A percentile compares a stretch with the other conserved stretches of the same genome.
Evolutionary conservation across 2,888 invertebrate species (phyloP).

Genomic region (Drosophila histrio): DNA sequence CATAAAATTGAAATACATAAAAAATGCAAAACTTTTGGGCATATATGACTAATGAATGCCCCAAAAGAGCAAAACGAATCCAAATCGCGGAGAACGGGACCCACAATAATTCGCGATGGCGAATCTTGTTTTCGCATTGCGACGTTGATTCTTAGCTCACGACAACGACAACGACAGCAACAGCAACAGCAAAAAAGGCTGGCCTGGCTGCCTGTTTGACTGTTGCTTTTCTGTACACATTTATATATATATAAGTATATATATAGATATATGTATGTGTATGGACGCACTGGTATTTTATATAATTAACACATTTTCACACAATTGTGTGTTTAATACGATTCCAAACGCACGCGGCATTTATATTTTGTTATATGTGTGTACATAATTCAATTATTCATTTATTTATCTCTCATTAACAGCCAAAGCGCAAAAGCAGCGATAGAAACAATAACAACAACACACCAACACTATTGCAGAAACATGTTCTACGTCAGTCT

Average conservation of each 20-base stretch:
- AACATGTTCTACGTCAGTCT: slow-evolving; percentile 71
- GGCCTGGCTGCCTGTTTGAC: slow-evolving; percentile 36
- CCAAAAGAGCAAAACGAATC: slow-evolving; percentile 31
- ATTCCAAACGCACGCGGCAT: slow-evolving; percentile 47
- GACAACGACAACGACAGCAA: slow-evolving; percentile 22
- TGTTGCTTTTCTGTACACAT: slow-evolving; percentile 57
- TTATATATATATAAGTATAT: neutral
- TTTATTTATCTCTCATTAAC: slow-evolving; percentile 79
- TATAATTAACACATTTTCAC: slow-evolving; percentile 74
- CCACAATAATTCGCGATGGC: slow-evolving; percentile 48
- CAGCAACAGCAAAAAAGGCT: slow-evolving; percentile 38
- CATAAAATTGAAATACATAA: neutral
- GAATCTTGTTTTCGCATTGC: slow-evolving; percentile 62
- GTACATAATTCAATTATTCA: slow-evolving; percentile 77
- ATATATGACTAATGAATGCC: slow-evolving; percentile 63
- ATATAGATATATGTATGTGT: neutral
- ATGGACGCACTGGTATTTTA: slow-evolving; percentile 40
- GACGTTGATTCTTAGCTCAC: slow-evolving; percentile 64
- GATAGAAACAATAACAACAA: slow-evolving; percentile 57
- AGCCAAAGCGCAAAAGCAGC: slow-evolving; percentile 46
- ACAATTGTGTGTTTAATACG: slow-evolving; percentile 34
- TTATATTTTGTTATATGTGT: slow-evolving; percentile 42
- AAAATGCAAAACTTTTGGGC: slow-evolving; percentile 23
- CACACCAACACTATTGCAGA: slow-evolving; percentile 68
- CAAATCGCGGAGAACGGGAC: slow-evolving; percentile 16